Evolutionary conservation across 2,113 vertebrate genomes (phyloP).

Genomic region (Tupaia tana): DNA sequence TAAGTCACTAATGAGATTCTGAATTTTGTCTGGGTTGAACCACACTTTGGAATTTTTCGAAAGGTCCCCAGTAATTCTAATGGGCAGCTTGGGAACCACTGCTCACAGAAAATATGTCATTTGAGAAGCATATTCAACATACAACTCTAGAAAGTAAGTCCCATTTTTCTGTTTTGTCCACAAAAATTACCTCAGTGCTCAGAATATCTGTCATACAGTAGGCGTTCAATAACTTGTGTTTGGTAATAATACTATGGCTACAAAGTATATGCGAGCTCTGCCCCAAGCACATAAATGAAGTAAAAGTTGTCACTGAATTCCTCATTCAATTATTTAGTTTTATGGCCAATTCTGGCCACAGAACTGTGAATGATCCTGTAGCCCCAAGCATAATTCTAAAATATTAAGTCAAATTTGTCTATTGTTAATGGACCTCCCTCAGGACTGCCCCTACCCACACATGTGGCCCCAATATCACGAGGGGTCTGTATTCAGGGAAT

Average conservation of each 20-base stretch:
- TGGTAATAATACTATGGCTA: background rate
- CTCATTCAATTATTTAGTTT: background rate
- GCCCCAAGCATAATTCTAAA: background rate
- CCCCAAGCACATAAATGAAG: background rate
- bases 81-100: slow-evolving; percentile 16
- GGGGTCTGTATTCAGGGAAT: background rate
- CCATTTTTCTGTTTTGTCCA: slow-evolving; percentile 28
- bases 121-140: slow-evolving; percentile 18
- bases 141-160: background rate
- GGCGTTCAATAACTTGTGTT: background rate
- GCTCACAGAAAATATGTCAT: background rate
- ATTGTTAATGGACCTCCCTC: background rate
- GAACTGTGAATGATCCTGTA: background rate
- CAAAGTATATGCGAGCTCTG: background rate
- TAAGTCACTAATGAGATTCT: background rate
- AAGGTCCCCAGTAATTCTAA: slow-evolving; percentile 42
- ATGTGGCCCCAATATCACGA: background rate
- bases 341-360: background rate
- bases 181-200: background rate
- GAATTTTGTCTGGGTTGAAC: slow-evolving; percentile 19
- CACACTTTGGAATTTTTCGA: slow-evolving; percentile 47
- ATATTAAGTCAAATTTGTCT: background rate
- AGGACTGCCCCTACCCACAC: background rate
- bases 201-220: background rate
- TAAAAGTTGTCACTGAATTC: slow-evolving; percentile 16